These are phyloP conservation scores for Augochlorella aurata DNA, from an alignment of 2,888 invertebrate genomes.

Conservation along the genomic window DNA sequence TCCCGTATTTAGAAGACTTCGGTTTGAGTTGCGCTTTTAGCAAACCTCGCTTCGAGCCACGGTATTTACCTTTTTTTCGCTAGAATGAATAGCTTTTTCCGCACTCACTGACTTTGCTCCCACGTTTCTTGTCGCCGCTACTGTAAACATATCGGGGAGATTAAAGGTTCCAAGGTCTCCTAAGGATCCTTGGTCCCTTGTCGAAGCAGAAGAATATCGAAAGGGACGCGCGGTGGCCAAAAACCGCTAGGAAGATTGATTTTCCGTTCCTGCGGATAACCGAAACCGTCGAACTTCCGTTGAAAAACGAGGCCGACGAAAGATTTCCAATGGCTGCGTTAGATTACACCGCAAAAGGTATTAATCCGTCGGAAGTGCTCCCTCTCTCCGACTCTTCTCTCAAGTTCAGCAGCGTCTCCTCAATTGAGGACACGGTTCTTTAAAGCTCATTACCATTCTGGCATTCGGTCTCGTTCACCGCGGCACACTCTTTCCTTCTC, in stretches of 20 bases:
- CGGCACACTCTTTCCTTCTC: not conserved
- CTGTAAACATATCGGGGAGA: not conserved
- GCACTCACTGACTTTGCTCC: not conserved
- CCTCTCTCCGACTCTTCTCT: not conserved
- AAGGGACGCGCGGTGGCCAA: not conserved
- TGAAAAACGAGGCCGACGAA: not conserved
- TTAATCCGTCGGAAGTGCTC: not conserved
- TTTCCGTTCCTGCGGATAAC: not conserved
- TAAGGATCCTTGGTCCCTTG: not conserved
- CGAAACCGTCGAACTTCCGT: not conserved
- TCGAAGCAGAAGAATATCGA: not conserved
- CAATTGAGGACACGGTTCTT: conserved; percentile 15
- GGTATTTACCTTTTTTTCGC: not conserved
- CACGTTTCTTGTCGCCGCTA: not conserved
- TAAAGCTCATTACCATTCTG: not conserved
- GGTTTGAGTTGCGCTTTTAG: not conserved
- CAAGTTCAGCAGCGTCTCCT: conserved; percentile 2
- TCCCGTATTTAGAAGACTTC: not conserved
- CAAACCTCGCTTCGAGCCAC: not conserved
- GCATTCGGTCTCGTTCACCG: not conserved
- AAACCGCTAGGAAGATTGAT: conserved; percentile 2
- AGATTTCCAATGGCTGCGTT: not conserved
- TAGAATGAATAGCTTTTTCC: not conserved
- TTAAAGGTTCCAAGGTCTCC: not conserved
- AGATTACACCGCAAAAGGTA: not conserved